Conservation (phyloP, 1,140 invertebrate species). For the Zaprionus davidi region DNA sequence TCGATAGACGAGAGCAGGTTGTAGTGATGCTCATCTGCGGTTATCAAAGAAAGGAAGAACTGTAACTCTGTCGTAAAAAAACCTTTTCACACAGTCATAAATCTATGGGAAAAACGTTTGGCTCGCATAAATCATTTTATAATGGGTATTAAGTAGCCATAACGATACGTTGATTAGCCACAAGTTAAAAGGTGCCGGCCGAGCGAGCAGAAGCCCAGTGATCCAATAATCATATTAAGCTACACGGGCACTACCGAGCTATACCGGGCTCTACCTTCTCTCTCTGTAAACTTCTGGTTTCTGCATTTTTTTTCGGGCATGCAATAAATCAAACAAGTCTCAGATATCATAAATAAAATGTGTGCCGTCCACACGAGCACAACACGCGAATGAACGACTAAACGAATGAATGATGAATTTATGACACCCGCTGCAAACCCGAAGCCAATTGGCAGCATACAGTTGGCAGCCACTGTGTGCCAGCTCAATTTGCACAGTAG, state of each 20-base stretch:
- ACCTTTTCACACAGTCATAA: constrained; percentile 78
- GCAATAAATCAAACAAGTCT: constrained; percentile 68
- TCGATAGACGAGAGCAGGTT: not conserved
- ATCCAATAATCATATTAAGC: constrained; percentile 10
- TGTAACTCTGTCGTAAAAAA: constrained; percentile 36
- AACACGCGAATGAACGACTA: constrained; percentile 39
- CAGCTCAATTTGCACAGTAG: constrained; percentile 58
- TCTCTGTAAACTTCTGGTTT: constrained; percentile 21
- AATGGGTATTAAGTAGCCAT: constrained; percentile 55
- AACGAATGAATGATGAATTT: constrained; percentile 73
- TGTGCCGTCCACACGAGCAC: constrained; percentile 36
- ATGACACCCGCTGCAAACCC: constrained; percentile 61
- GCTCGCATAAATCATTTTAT: constrained; percentile 68
- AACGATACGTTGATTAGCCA: constrained; percentile 41
- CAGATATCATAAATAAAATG: constrained; percentile 49
- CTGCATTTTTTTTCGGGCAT: constrained; percentile 36
- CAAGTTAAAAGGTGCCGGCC: constrained; percentile 65
- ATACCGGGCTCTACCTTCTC: no score
- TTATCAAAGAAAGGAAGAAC: not conserved
- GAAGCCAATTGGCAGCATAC: constrained; percentile 56
- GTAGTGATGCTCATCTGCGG: constrained; percentile 17
- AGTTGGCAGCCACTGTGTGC: constrained; percentile 44
- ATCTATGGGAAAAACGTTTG: constrained; percentile 55
- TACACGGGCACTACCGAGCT: constrained; percentile 6
- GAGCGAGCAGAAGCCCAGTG: constrained; percentile 17